Conservation (phyloP, 2,113 vertebrate genomes). For the Verasper variegatus region DNA sequence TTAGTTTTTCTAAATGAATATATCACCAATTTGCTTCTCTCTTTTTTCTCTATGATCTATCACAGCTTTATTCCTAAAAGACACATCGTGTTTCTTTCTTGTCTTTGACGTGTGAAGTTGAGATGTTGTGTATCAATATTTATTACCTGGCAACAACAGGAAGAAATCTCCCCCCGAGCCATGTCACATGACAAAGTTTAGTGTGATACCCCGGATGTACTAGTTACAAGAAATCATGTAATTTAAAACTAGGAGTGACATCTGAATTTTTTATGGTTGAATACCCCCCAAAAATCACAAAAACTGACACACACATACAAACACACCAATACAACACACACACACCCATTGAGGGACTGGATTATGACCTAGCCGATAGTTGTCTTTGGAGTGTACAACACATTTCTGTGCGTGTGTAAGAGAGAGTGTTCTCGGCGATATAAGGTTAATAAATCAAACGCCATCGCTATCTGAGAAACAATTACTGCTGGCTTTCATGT, state of each 20-base stretch:
- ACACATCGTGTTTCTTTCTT: conserved; percentile 12
- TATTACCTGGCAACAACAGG: conserved; percentile 12
- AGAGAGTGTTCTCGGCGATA: conserved; percentile 43
- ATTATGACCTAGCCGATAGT: conserved; percentile 25
- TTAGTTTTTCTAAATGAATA: conserved; percentile 25
- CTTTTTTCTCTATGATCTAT: conserved; percentile 22
- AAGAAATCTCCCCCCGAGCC: conserved; percentile 1
- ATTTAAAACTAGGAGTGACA: no score
- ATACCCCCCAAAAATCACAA: no score
- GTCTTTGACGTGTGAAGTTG: conserved; percentile 22
- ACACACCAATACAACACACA: background rate
- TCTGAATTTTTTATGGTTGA: no score
- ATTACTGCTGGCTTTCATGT: conserved; percentile 62
- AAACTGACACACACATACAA: background rate
- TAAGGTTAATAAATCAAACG: conserved; percentile 69
- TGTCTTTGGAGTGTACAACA: conserved; percentile 19
- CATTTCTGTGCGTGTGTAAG: conserved; percentile 3
- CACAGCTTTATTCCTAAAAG: conserved; percentile 41
- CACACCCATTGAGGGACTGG: conserved; percentile 6
- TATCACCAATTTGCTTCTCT: conserved; percentile 3
- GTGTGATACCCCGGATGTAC: background rate
- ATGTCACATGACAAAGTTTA: background rate
- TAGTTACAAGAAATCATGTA: no score
- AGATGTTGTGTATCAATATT: background rate
- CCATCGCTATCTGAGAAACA: conserved; percentile 59